Base-by-base conservation (phyloP, 2,797 vertebrate genomes). In the Merluccius polli region DNA sequence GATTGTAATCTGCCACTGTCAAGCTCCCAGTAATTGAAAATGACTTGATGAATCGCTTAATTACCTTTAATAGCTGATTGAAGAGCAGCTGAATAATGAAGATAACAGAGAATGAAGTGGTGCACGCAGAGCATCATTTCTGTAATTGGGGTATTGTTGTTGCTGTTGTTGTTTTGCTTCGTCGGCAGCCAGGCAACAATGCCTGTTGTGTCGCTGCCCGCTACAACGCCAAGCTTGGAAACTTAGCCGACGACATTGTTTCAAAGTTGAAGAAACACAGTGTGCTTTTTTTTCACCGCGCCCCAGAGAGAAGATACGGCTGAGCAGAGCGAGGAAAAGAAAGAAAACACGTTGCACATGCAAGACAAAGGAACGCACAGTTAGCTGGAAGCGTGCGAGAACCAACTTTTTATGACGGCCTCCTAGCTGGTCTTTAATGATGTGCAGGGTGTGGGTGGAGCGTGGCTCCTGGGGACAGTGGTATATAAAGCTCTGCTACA, bases 41-140 rank as follows among this genome's bases (percentile, higher is more conserved):
- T 92, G 94, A 91, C 94, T 96, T 96, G 95, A 97, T 96, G 94
- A 96, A 97, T 97, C 93, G 92, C 95, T 95, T 95, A 94, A 96
- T 96, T 96, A 95, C 93, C 94, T 94, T 93, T 95, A 95, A 95
- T 95, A 95, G 94, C 95, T 94, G 93, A 96, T 94, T 95, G 92
- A 92, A 95, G 90, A 92, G 91, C 92, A 94, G 91, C 94, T 95
- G 95, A 95, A 93, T 92, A 94, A 95, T 92, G 93, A 94, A 94
- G 95, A 95, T 95, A 95, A 94, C 94, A 84, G 87, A 89, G 91
- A 84, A 87, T 80, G 87, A 89, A 92, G 89, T 91, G 88, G 91
- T 88, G 92, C 90, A 88, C 90, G 89, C 86, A 88, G 89, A 90
- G 89, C 88, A 85, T 87, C 85, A 75, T 89, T 85, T 93, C 93